These are phyloP conservation scores for Oxycera nigricornis DNA, from an alignment of 2,888 invertebrate genomes.

Conservation along the genomic window DNA sequence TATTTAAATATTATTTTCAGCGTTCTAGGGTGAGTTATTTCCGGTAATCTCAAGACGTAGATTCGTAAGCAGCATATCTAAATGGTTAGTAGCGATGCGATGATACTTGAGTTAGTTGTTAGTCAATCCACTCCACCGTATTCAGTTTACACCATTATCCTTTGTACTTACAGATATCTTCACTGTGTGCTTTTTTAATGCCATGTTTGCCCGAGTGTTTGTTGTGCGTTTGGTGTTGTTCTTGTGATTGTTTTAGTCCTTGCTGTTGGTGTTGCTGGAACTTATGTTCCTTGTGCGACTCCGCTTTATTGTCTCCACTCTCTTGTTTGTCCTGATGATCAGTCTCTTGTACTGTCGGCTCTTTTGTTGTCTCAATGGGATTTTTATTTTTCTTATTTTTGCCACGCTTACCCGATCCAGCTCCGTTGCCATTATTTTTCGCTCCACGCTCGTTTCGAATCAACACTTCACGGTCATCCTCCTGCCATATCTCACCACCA, in stretches of 20 bases:
- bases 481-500: conserved; percentile 77
- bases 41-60: too few species aligned
- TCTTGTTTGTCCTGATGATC: conserved; percentile 19
- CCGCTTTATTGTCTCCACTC: conserved; percentile 2
- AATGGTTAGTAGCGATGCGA: conserved; percentile 8
- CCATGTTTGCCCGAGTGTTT: conserved; percentile 50
- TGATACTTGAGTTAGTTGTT: conserved; percentile 19
- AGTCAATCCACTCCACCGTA: neutral
- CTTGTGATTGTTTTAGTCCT: conserved; percentile 48
- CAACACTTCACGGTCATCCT: conserved; percentile 79
- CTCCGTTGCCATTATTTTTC: conserved; percentile 61
- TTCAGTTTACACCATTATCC: neutral
- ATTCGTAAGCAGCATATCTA: neutral
- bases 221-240: conserved; percentile 55
- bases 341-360: conserved; percentile 3
- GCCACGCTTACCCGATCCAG: conserved; percentile 53
- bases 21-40: too few species aligned
- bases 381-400: conserved; percentile 54
- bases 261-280: conserved; percentile 32
- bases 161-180: conserved; percentile 44
- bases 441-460: conserved; percentile 81
- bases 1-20: too few species aligned
- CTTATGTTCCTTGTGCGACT: conserved; percentile 34
- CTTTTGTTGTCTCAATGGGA: conserved; percentile 32
- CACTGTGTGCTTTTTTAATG: conserved; percentile 36